Evolutionary conservation across 2,797 vertebrate species (phyloP), one percentile per base, ranked within the genome.

Genomic region (Thalassophryne amazonica): DNA sequence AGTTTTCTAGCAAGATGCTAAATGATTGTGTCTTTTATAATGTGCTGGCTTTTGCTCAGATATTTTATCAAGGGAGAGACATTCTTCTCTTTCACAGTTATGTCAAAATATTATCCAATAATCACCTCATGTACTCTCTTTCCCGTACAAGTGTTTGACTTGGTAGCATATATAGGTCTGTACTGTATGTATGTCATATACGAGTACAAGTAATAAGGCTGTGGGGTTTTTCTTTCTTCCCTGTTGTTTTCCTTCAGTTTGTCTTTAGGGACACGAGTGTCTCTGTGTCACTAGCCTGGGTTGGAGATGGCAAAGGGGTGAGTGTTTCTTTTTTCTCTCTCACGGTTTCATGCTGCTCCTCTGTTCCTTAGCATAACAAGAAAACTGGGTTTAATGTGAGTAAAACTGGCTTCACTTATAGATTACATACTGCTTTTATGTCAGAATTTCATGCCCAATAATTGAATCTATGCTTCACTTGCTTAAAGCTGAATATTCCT

Each of bases 221-320:
- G n/a, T n/a, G n/a, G n/a, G 21, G 27, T n/a, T 10, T 22, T 15
- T 14, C 12, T 20, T 52, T 57, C 12, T 1, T 61, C 12, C 1
- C 19, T 30, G 10, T 25, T 31, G 7, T 9, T 35, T 60, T 39
- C 33, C 27, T 37, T 40, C 73, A 97, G 95, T 86, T 85, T 24
- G 64, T 66, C 25, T 96, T 98, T 59, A 89, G 91, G 38, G 93
- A 97, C 76, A 87, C 94, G 66, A 93, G 95, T 65, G 93, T 93
- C 56, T 94, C 94, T 0, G 93, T 97, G 49, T 92, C 93, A 0
- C 88, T 98, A 59, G 95, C 95, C 68, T 98, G 95, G 95, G 92
- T 97, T 73, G 95, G 95, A 71, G 94, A 96, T 69, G 91, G 90
- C 76, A 93, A 93, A 7, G 95, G 95, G 88, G 95, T 98, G 81